Percentiles rank a stretch among this genome's conserved stretches.
Conservation (phyloP, 2,797 vertebrate genomes). For the Calcarius lapponicus region DNA sequence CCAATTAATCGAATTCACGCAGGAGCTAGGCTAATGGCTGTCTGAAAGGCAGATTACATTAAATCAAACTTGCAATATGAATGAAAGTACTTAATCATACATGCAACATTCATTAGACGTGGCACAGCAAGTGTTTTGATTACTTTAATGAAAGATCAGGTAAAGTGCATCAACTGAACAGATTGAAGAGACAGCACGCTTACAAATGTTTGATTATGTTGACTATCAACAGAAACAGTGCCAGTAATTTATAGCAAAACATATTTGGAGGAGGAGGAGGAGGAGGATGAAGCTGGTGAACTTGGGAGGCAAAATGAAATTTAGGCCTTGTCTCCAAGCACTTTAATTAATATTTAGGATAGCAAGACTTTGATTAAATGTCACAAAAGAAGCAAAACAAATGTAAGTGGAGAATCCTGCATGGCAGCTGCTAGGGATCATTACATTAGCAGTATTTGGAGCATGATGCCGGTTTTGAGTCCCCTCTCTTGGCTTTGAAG, state of each 20-base stretch:
- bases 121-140: constrained; percentile 84
- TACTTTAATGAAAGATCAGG: constrained; percentile 87
- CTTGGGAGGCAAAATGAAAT: constrained; percentile 55
- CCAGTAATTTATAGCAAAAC: constrained; percentile 81
- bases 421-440: neutral
- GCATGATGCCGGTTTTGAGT: neutral
- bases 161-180: constrained; percentile 84
- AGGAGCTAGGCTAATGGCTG: constrained; percentile 82
- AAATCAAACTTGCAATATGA: constrained; percentile 86
- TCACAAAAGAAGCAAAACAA: constrained; percentile 28
- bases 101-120: constrained; percentile 84
- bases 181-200: constrained; percentile 83
- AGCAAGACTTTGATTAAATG: constrained; percentile 55
- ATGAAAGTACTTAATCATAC: constrained; percentile 86
- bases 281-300: constrained; percentile 57
- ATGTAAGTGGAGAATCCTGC: neutral
- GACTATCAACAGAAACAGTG: constrained; percentile 83
- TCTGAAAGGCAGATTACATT: constrained; percentile 86
- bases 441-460: neutral
- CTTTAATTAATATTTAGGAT: constrained; percentile 66
- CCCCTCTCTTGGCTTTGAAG: neutral
- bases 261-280: constrained; percentile 65
- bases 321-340: constrained; percentile 39
- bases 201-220: constrained; percentile 84
- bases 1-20: constrained; percentile 84